These are phyloP conservation scores for Ceyx melanurus DNA, from an alignment of 2,113 vertebrate species.

Conservation along the genomic window DNA sequence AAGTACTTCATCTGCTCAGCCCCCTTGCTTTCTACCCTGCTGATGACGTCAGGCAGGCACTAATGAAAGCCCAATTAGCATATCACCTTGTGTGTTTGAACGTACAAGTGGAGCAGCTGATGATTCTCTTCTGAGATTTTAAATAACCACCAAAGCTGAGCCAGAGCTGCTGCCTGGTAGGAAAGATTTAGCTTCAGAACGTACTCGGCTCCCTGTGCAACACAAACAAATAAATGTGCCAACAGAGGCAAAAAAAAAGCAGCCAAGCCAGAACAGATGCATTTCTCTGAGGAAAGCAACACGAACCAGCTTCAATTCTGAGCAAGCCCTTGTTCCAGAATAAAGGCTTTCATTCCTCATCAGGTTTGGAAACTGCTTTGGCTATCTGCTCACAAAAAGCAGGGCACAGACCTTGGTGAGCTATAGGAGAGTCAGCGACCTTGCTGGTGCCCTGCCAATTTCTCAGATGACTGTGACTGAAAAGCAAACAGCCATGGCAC, in stretches of 20 bases:
- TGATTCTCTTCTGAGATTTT: conserved; percentile 39
- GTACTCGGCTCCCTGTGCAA: neutral
- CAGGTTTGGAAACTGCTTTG: neutral
- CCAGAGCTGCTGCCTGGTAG: conserved; percentile 11
- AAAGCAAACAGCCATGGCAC: neutral
- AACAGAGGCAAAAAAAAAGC: neutral
- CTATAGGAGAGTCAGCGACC: neutral
- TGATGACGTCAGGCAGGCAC: conserved; percentile 30
- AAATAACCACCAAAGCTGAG: conserved; percentile 21
- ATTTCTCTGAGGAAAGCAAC: conserved; percentile 6
- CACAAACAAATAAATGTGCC: conserved; percentile 26
- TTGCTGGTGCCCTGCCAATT: neutral
- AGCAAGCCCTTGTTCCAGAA: neutral
- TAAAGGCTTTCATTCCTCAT: neutral
- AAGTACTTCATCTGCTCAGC: conserved; percentile 51
- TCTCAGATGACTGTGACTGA: neutral
- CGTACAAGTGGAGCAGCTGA: conserved; percentile 34
- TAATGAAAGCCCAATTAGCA: conserved; percentile 47
- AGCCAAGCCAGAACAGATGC: neutral
- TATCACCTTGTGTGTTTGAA: conserved; percentile 41
- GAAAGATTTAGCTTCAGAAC: conserved; percentile 41
- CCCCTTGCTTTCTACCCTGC: neutral
- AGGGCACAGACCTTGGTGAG: neutral
- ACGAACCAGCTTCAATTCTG: neutral
- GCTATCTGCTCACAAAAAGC: neutral